These are phyloP conservation scores for Tortricodes alternella DNA, from an alignment of 2,888 invertebrate genomes.

Conservation along the genomic window DNA sequence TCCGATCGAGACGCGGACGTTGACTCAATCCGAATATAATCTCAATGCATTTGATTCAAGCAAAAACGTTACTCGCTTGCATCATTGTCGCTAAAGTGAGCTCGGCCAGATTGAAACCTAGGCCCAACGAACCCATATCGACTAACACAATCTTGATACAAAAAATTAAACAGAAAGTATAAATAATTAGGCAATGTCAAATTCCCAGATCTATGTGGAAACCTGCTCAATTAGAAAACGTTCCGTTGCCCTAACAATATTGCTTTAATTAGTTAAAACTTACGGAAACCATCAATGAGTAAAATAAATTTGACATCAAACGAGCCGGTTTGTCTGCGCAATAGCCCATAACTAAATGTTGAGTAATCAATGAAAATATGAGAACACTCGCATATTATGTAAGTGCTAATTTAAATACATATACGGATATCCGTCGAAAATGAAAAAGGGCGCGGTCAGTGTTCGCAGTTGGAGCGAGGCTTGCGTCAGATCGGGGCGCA, in stretches of 20 bases:
- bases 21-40: conserved; percentile 12
- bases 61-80: conserved; percentile 6
- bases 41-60: neutral
- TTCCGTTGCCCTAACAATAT: conserved; percentile 12
- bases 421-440: conserved; percentile 45
- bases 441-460: conserved; percentile 42
- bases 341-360: conserved; percentile 24
- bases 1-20: conserved; percentile 22
- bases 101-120: neutral
- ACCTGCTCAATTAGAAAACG: conserved; percentile 18
- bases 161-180: conserved; percentile 21
- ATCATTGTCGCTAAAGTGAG: conserved; percentile 1
- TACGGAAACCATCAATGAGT: conserved; percentile 12
- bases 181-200: conserved; percentile 20
- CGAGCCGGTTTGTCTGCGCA: conserved; percentile 27
- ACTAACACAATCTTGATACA: neutral
- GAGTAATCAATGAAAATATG: conserved; percentile 28
- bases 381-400: conserved; percentile 36
- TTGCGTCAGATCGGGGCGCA: conserved; percentile 18
- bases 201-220: conserved; percentile 26
- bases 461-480: conserved; percentile 32
- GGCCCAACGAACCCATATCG: neutral
- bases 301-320: conserved; percentile 13
- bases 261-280: conserved; percentile 18
- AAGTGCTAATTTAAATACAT: conserved; percentile 43